Percentiles rank a stretch among this genome's conserved stretches.
phyloP scores from a whole-genome alignment of 1,140 invertebrate genomes.

The Neodiprion fabricii region DNA sequence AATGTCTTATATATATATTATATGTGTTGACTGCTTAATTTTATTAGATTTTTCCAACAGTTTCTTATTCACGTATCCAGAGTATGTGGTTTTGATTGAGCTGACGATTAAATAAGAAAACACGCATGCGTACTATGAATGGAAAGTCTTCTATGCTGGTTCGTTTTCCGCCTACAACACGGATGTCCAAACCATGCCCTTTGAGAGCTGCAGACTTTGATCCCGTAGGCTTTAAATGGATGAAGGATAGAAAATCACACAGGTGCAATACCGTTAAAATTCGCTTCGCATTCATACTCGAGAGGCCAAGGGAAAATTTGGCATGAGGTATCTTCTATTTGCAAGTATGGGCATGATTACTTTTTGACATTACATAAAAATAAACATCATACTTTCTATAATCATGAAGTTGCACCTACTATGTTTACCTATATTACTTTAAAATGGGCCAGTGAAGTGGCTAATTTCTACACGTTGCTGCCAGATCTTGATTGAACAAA shows the following conservation, averaged over 20 bases:
- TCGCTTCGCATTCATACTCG: neutral
- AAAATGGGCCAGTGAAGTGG: no score
- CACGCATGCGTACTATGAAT: constrained; percentile 32
- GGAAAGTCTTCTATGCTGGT: constrained; percentile 36
- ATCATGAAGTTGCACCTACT: no score
- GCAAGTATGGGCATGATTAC: no score
- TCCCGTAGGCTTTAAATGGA: neutral
- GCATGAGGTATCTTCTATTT: no score
- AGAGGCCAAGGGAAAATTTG: no score
- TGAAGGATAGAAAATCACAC: neutral
- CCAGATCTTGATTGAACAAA: no score
- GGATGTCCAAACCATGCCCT: constrained; percentile 12
- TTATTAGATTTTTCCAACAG: constrained; percentile 29
- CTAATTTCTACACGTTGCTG: no score
- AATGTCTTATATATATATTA: neutral
- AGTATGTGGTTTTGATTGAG: constrained; percentile 7
- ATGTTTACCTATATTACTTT: no score
- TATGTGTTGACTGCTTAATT: constrained; percentile 17
- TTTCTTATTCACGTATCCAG: constrained; percentile 4
- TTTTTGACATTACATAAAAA: no score
- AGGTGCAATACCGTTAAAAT: neutral
- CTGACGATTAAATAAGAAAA: no score
- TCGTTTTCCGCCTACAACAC: constrained; percentile 40
- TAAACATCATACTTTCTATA: no score
- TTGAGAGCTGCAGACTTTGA: neutral